Evolutionary conservation across 2,113 vertebrate genomes (phyloP), one percentile per base, ranked within the genome.

Genomic region (Centropus unirufus): DNA sequence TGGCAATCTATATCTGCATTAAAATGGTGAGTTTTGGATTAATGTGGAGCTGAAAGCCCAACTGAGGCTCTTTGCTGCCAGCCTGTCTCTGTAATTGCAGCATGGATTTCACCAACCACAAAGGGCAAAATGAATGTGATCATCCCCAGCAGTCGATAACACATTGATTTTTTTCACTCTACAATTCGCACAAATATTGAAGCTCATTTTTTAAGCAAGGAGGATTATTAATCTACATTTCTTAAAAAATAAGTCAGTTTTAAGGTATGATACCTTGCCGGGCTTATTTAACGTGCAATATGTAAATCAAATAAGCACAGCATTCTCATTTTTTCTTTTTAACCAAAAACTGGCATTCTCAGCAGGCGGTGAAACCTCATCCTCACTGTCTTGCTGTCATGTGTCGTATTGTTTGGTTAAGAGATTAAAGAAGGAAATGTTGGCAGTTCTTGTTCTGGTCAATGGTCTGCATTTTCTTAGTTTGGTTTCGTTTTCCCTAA

Each of bases 31-130:
- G 97, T 98, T 98, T 97, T 98, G 98, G 98, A 98, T 98, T 98
- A 98, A 98, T 97, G 98, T 98, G 97, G 98, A 98, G 97, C 98
- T 98, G 98, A 98, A 98, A 98, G 98, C 98, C 98, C 96, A 97
- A 97, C 97, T 96, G 98, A 98, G 97, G 97, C 97, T 98, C 98
- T 98, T 97, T 98, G 97, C 98, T 98, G 98, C 98, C 97, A 98
- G 98, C 97, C 98, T 97, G 97, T 97, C 98, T 98, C 96, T 98
- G 98, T 98, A 98, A 98, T 98, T 98, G 98, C 97, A 98, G 98
- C 98, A 98, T 98, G 97, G 98, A 98, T 98, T 98, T 98, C 98
- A 98, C 97, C 98, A 98, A 98, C 98, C 98, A 98, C 98, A 98
- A 98, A 98, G 98, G 98, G 97, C 97, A 98, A 97, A 98, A 98